phyloP scores from a whole-genome alignment of 1,140 invertebrate species.

The Eriocheir sinensis region DNA sequence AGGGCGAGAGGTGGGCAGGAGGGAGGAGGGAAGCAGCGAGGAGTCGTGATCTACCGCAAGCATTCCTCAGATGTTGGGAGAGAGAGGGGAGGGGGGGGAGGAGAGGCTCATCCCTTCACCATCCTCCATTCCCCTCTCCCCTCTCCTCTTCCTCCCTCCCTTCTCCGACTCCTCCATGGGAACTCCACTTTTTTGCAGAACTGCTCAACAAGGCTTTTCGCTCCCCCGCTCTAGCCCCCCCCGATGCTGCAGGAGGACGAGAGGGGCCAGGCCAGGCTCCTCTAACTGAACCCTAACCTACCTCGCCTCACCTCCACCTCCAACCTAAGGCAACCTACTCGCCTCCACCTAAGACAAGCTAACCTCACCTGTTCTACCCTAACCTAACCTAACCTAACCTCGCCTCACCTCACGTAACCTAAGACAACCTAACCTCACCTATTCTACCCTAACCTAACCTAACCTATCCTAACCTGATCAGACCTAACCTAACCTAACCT shows the following conservation, averaged over 20 bases:
- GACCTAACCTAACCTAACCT: too few species aligned
- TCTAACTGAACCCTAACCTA: too few species aligned
- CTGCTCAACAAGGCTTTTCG: background rate
- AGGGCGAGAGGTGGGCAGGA: background rate
- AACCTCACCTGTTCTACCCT: too few species aligned
- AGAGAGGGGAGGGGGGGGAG: background rate
- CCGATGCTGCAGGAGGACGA: background rate
- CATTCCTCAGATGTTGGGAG: background rate
- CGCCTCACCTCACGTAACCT: too few species aligned
- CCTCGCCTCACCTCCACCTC: too few species aligned
- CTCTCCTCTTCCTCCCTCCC: background rate
- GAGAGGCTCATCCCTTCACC: background rate
- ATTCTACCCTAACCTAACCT: too few species aligned
- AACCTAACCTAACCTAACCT: too few species aligned
- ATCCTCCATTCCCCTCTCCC: too few species aligned
- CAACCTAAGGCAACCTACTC: too few species aligned
- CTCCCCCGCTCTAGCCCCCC: background rate
- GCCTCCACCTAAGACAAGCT: too few species aligned
- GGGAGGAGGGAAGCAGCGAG: background rate
- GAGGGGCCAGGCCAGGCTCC: background rate
- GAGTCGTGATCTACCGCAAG: slow-evolving; percentile 30
- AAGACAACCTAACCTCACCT: too few species aligned
- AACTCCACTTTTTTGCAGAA: background rate
- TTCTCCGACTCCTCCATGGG: background rate
- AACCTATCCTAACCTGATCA: too few species aligned